Conservation (phyloP, 2,113 vertebrate genomes). For the Platichthys flesus region DNA sequence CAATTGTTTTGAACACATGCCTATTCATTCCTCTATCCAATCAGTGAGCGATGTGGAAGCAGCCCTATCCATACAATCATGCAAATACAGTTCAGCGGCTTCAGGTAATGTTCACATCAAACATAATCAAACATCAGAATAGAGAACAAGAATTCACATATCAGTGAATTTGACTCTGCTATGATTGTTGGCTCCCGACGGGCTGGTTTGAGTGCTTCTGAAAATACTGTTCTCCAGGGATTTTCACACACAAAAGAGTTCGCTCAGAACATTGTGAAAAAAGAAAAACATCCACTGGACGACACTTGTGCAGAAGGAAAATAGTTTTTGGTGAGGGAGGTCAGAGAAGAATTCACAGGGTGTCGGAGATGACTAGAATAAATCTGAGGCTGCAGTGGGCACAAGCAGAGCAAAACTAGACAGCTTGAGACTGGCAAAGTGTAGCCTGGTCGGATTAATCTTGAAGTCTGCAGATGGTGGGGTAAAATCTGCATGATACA, state of each 20-base stretch:
- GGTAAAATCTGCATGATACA: neutral
- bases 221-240: neutral
- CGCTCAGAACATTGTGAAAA: neutral
- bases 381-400: neutral
- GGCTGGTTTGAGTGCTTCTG: neutral
- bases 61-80: neutral
- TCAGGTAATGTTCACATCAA: neutral
- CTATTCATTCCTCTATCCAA: neutral
- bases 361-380: neutral
- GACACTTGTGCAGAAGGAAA: neutral
- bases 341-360: neutral
- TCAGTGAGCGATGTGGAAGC: neutral
- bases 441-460: neutral
- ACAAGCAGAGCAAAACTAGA: neutral
- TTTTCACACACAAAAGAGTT: neutral
- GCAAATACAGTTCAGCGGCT: neutral
- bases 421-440: neutral
- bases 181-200: neutral
- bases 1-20: neutral
- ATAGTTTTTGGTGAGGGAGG: neutral
- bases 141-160: neutral
- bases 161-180: too few relatives aligned
- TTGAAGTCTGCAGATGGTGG: neutral
- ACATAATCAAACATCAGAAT: neutral
- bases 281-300: neutral